Conservation (phyloP, 2,113 vertebrate genomes). For the Meles meles region DNA sequence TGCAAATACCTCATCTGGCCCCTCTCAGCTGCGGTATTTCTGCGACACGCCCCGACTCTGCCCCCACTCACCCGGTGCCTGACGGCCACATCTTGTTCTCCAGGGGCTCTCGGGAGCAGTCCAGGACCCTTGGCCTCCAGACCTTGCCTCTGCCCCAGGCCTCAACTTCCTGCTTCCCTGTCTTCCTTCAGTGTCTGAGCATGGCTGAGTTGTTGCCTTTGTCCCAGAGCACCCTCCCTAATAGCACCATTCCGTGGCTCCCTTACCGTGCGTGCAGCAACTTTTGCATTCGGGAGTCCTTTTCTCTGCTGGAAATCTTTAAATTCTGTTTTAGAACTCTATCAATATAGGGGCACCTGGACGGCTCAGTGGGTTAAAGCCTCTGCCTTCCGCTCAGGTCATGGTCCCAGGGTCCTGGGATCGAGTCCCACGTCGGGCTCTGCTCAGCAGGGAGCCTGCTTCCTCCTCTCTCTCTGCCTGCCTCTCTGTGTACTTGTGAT, state of each 20-base stretch:
- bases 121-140: neutral
- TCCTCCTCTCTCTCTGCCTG: no score
- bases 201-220: neutral
- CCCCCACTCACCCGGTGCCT: neutral
- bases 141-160: neutral
- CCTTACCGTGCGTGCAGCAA: neutral
- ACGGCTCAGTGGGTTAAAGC: no score
- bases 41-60: neutral
- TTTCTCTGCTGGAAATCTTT: neutral
- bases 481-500: no score
- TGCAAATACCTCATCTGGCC: neutral
- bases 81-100: neutral
- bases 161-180: no score
- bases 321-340: neutral
- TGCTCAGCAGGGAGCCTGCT: no score
- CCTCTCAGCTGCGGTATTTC: neutral
- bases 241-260: no score
- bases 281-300: neutral
- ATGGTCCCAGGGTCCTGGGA: no score
- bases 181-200: no score
- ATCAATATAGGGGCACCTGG: neutral
- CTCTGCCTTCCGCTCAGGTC: no score
- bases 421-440: no score
- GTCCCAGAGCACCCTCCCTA: neutral
- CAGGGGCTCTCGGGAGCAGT: neutral